Evolutionary conservation across 30 jellyfish, hydroid and myxozoan genomes (phyloP).

Genomic region (Pseudorhiza aurosa): DNA sequence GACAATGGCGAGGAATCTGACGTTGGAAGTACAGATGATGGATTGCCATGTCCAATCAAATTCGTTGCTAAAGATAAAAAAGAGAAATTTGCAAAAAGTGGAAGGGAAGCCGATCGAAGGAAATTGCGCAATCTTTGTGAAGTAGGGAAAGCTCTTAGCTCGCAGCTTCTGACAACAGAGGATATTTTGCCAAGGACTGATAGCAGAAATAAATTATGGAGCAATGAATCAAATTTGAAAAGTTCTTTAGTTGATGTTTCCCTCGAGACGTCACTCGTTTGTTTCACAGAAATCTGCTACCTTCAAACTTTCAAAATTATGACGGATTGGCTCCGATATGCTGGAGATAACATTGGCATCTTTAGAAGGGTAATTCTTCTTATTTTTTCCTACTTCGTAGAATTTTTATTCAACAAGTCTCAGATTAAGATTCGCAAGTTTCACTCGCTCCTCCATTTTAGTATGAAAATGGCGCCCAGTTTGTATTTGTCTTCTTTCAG

Average conservation of each 20-base stretch:
- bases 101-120: conserved; percentile 31
- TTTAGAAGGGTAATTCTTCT: conserved; percentile 44
- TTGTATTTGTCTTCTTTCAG: conserved; percentile 27
- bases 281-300: conserved; percentile 33
- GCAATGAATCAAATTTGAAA: background rate
- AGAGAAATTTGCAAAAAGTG: background rate
- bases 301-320: conserved; percentile 66
- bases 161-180: conserved; percentile 12
- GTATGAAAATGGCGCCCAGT: too few species aligned
- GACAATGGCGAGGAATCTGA: background rate
- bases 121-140: conserved; percentile 39
- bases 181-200: background rate
- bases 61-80: background rate
- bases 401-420: too few species aligned
- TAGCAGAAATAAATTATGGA: background rate
- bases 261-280: conserved; percentile 11
- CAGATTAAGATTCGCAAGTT: too few species aligned
- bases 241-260: background rate
- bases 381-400: too few species aligned
- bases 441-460: too few species aligned
- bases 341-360: conserved; percentile 52
- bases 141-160: conserved; percentile 53
- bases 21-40: background rate
- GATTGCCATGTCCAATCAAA: background rate
- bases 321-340: conserved; percentile 71